A percentile compares a stretch with the other conserved stretches of the same genome.
Evolutionary conservation across 2,113 vertebrate species (phyloP).

Genomic region (Campylorhamphus procurvoides): DNA sequence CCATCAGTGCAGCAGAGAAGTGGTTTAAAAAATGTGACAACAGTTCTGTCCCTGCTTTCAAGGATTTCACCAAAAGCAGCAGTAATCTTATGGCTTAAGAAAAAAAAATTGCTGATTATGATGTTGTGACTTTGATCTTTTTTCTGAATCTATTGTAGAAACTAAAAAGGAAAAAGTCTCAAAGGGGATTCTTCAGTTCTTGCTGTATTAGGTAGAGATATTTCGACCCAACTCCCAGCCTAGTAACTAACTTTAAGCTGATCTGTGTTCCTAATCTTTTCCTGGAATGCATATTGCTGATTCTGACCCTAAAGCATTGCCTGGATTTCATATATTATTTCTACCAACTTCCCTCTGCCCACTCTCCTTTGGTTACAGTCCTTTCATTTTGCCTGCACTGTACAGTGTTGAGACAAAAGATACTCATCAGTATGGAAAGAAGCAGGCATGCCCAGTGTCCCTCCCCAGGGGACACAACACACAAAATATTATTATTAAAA

Average conservation of each 20-base stretch:
- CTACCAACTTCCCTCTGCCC: not conserved
- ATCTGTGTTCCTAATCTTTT: not conserved
- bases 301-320: not conserved
- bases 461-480: not conserved
- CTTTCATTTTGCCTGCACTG: not conserved
- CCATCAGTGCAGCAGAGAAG: not conserved
- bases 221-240: not conserved
- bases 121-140: not conserved
- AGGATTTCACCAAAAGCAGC: not conserved
- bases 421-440: not conserved
- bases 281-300: not conserved
- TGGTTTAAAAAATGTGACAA: not conserved
- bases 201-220: not conserved
- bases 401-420: not conserved
- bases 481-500: not conserved
- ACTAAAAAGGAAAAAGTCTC: not conserved
- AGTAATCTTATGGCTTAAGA: not conserved
- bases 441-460: not conserved
- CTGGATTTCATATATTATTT: not conserved
- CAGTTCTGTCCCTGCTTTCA: not conserved
- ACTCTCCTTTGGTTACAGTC: not conserved
- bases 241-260: not conserved
- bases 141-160: not conserved
- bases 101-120: not conserved
- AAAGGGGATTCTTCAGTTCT: not conserved